Evolutionary conservation across 2,797 vertebrate species (phyloP), one percentile per base, ranked within the genome.

Genomic region (Holocentrus rufus): DNA sequence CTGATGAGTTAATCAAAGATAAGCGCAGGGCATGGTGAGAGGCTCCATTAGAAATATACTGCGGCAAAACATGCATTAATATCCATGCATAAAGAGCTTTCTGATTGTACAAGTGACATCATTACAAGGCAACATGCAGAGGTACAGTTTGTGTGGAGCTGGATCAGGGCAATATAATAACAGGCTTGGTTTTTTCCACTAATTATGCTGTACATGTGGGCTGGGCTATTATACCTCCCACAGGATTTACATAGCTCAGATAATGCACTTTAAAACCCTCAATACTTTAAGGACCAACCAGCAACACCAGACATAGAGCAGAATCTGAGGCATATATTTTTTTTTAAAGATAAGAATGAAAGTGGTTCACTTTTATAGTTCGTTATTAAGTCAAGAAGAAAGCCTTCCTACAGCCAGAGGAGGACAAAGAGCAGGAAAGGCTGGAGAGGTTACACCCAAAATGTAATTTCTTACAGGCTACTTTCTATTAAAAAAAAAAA

Each of bases 1-100:
- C 80, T 62, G 82, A 88, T 86, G 87, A 82, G 82, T 86, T 87
- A 82, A 88, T 91, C 87, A 84, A 84, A 85, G 81, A 85, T 80
- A 81, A 86, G 83, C 85, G 64, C n/a, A 25, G 82, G 68, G 81
- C 67, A 80, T 15, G 77, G 69, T 47, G 69, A 85, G 82, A 55
- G 55, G 82, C 85, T 77, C 79, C 84, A 69, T 81, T 76, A 83
- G 85, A 81, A 72, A 69, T 74, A 70, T 57, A 66, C 68, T 44
- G 61, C 68, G 72, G 81, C 64, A 76, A 81, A 81, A 83, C 91
- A 90, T 88, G 87, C 88, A 76, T 72, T 85, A 80, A 84, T 77
- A 72, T 72, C 78, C 90, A 90, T 92, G 88, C 90, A 79, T 42
- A 59, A 58, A 66, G 59, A 82, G 82, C 81, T 77, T 72, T 65